These are phyloP conservation scores for Drosophila ironensis DNA, from an alignment of 1,140 invertebrate genomes.

Conservation along the genomic window DNA sequence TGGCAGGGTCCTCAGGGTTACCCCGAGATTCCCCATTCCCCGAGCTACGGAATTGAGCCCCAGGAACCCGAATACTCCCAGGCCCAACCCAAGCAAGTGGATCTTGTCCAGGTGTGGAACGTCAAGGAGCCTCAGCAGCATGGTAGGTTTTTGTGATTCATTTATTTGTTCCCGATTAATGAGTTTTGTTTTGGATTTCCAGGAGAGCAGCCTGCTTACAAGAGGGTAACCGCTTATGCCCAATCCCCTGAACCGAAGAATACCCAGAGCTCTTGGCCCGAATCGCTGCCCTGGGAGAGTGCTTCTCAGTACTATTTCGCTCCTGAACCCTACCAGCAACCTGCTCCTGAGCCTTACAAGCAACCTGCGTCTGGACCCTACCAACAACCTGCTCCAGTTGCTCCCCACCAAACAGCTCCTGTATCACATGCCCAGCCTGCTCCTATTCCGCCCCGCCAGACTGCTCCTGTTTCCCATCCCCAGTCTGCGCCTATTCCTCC, in stretches of 20 bases:
- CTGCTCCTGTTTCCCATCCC: background rate
- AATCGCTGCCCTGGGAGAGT: conserved; percentile 54
- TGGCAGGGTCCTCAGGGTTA: background rate
- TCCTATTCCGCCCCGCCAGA: background rate
- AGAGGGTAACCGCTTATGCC: conserved; percentile 27
- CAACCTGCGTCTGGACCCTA: too few relatives aligned
- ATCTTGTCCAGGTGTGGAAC: conserved; percentile 43
- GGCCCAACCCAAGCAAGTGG: background rate
- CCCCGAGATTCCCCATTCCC: background rate
- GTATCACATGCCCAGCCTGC: too few relatives aligned
- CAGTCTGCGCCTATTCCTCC: conserved; percentile 10
- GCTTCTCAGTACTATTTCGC: background rate
- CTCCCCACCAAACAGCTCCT: background rate
- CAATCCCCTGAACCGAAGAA: conserved; percentile 15
- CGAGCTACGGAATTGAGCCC: conserved; percentile 11
- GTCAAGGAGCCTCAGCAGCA: conserved; percentile 17
- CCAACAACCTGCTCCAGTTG: background rate
- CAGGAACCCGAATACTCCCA: background rate
- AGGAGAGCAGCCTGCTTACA: conserved; percentile 7
- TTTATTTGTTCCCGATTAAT: background rate
- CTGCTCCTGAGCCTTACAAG: too few relatives aligned
- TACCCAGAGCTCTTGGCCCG: conserved; percentile 31
- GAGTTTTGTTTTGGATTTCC: background rate
- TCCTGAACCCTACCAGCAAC: too few relatives aligned
- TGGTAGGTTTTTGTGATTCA: conserved; percentile 8